Evolutionary conservation across 2,113 vertebrate species (phyloP), one percentile per base, ranked within the genome.

Genomic region (Carassius gibelio): DNA sequence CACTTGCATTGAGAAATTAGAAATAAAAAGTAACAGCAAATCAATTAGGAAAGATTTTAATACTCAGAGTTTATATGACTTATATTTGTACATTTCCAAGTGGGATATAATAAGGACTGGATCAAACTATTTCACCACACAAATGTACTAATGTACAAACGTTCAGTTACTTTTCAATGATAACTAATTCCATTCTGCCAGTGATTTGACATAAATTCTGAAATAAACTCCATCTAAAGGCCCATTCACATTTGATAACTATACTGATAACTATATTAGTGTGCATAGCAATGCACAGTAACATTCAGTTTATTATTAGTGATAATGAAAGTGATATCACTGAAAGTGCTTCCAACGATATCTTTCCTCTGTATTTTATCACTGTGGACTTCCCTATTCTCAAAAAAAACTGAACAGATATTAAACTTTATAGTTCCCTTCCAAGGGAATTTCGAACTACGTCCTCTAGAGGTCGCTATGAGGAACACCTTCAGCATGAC

Each of bases 101-200:
- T 36, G 55, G 19, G 55, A 11, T 62, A 14, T 48, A 48, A 14
- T 36, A 38, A 66, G 57, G 38, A 75, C 84, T 88, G 86, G 89
- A 91, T 89, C 88, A 84, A 42, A 85, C 87, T 36, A 87, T 87
- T 75, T 84, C 21, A 88, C 86, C 89, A 90, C 90, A 89, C 91
- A 93, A 92, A 91, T 90, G 86, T 88, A 55, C 86, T 90, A 90
- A 91, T 90, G 87, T 89, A 88, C 90, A 92, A 92, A 90, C 85
- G 87, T 87, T 9, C 7, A 14, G 14, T 14, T 9, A 19, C 26
- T 23, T 48, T 19, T 5, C 15, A 57, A 38, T 69, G 69, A 45
- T 81, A 81, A 57, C 64, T 84, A 75, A 52, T 71, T 48, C 36
- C 36, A 81, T 66, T 30, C 23, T 81, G 38, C 13, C 1, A 48